A percentile compares a stretch with the other conserved stretches of the same genome.
Conservation (phyloP, 2,113 vertebrate genomes). For the Rhynchomys soricoides region DNA sequence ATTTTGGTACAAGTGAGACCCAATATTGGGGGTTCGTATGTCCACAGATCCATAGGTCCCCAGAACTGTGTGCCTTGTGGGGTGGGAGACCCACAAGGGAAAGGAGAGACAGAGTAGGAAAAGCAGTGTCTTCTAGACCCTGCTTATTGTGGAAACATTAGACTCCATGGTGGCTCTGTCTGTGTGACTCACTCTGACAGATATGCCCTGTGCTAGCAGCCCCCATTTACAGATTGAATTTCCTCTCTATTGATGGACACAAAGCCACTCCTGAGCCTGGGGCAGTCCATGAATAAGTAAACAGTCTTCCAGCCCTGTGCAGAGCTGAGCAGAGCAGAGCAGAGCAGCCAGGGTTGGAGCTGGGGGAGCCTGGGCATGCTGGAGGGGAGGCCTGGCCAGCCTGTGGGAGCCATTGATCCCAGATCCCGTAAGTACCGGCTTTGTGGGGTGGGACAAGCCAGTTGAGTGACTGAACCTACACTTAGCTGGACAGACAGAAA, state of each 20-base stretch:
- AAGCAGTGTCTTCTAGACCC: not conserved
- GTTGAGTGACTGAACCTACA: fast-evolving
- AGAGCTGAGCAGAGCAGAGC: not conserved
- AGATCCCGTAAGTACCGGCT: not conserved
- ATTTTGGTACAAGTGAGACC: not conserved
- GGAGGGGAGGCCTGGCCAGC: not conserved
- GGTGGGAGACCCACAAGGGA: not conserved
- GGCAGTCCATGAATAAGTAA: slow-evolving; percentile 92
- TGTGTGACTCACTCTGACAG: slow-evolving; percentile 57
- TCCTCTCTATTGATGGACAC: slow-evolving; percentile 85
- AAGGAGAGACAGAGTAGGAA: not conserved
- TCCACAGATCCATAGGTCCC: not conserved
- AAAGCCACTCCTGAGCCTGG: slow-evolving; percentile 86
- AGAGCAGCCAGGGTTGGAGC: not conserved
- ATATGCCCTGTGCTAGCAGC: not conserved
- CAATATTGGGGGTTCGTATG: too few species aligned
- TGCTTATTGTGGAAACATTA: not conserved
- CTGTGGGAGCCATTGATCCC: not conserved
- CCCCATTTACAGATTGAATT: slow-evolving; percentile 84
- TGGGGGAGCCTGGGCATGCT: not conserved
- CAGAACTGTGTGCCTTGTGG: not conserved
- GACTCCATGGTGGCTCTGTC: not conserved
- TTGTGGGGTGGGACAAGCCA: not conserved
- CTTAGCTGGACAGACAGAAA: not conserved
- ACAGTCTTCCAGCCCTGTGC: slow-evolving; percentile 69